Conservation (phyloP, 2,888 invertebrate species). For the Amphipoea lucens region DNA sequence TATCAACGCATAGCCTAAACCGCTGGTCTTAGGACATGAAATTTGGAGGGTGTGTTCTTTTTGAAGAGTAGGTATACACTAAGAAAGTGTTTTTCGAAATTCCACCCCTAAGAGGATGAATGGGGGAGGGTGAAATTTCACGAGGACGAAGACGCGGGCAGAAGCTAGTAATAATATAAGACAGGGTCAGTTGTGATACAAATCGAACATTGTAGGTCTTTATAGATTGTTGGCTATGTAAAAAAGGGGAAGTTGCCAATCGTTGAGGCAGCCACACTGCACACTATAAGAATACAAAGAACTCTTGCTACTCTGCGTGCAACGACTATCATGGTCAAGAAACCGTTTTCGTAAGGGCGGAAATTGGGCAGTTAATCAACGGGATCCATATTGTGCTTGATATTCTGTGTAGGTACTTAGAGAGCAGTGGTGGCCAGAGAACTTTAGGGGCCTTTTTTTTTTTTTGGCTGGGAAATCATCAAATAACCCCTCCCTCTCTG, state of each 20-base stretch:
- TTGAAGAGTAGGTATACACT: too few relatives aligned
- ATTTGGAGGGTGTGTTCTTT: too few relatives aligned
- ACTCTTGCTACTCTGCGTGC: not conserved
- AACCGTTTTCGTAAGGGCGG: not conserved
- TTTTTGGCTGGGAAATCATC: too few relatives aligned
- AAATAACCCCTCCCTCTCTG: too few relatives aligned
- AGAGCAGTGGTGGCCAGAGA: too few relatives aligned
- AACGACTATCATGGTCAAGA: not conserved
- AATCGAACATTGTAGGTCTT: not conserved
- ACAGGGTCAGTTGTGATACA: not conserved
- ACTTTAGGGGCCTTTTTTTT: too few relatives aligned
- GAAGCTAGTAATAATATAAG: not conserved
- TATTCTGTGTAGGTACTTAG: not conserved
- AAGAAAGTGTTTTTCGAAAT: too few relatives aligned
- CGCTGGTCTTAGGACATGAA: too few relatives aligned
- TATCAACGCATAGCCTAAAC: too few relatives aligned
- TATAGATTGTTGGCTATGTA: not conserved
- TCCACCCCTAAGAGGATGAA: too few relatives aligned
- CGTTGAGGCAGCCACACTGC: not conserved
- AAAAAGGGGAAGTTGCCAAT: not conserved
- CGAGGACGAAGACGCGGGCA: too few relatives aligned
- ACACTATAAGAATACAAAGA: not conserved
- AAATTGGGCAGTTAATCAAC: not conserved
- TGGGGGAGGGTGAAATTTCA: too few relatives aligned
- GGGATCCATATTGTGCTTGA: not conserved